Conservation (phyloP, 2,888 invertebrate genomes). For the Nasonia oneida region DNA sequence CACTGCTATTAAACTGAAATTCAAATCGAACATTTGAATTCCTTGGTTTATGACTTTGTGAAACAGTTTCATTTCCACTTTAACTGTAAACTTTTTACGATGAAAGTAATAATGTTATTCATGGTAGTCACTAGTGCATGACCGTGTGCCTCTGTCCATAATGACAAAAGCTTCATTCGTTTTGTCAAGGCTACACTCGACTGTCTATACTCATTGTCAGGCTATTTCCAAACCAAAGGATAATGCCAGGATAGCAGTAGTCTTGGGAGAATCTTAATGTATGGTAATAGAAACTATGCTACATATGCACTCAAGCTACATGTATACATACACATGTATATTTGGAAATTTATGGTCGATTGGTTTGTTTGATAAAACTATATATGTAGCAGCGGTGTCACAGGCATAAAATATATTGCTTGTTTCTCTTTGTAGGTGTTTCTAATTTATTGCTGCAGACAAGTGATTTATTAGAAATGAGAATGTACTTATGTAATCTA, state of each 20-base stretch:
- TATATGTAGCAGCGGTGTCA: neutral
- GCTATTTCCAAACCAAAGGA: conserved; percentile 22
- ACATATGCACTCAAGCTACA: neutral
- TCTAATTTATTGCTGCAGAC: conserved; percentile 4
- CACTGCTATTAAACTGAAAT: neutral
- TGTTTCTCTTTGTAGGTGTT: conserved; percentile 8
- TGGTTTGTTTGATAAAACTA: conserved; percentile 35
- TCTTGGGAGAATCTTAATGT: conserved; percentile 47
- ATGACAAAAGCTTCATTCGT: conserved; percentile 51
- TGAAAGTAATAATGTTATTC: conserved; percentile 55
- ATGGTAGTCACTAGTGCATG: conserved; percentile 53
- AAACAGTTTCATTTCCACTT: conserved; percentile 48
- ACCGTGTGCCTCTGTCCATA: conserved; percentile 48
- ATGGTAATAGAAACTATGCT: conserved; percentile 31
- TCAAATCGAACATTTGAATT: conserved; percentile 36
- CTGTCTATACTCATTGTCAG: conserved; percentile 48
- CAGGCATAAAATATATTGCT: conserved; percentile 1
- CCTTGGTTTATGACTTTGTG: conserved; percentile 35
- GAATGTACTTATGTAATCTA: conserved; percentile 1
- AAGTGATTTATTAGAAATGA: conserved; percentile 4
- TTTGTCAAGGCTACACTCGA: conserved; percentile 49
- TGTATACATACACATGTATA: conserved; percentile 2
- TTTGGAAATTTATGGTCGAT: neutral
- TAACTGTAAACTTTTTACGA: conserved; percentile 61
- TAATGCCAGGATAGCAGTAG: conserved; percentile 22